Conservation (phyloP, 2,888 invertebrate species). For the Tiliacea aurago region DNA sequence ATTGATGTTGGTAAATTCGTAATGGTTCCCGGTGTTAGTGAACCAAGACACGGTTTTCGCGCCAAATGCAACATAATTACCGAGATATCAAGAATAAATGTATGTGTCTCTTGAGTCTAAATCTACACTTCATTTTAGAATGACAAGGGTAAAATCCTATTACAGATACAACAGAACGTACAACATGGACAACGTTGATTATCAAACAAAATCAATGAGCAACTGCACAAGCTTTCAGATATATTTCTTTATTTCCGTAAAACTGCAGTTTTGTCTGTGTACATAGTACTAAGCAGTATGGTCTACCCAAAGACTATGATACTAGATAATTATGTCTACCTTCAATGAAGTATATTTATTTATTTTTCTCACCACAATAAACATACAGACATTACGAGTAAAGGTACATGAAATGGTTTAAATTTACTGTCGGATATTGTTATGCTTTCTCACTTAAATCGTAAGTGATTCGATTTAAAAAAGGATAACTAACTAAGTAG, state of each 20-base stretch:
- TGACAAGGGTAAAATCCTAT: background rate
- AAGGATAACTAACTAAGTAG: background rate
- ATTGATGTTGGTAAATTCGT: background rate
- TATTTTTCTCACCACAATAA: too few species aligned
- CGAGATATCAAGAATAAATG: background rate
- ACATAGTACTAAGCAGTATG: background rate
- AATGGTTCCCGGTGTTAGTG: background rate
- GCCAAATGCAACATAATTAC: background rate
- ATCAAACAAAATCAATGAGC: background rate
- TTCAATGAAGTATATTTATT: background rate
- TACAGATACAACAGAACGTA: too few species aligned
- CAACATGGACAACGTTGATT: too few species aligned
- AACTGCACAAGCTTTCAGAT: background rate
- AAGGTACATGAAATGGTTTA: too few species aligned
- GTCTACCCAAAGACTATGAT: too few species aligned
- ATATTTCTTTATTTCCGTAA: background rate
- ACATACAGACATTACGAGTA: too few species aligned
- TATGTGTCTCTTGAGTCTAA: background rate
- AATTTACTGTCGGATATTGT: too few species aligned
- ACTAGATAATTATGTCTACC: too few species aligned
- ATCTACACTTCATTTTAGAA: background rate
- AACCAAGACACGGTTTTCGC: background rate
- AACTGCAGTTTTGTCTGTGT: background rate
- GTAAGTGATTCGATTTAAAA: background rate
- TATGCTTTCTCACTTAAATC: background rate